Evolutionary conservation across 2,888 invertebrate genomes (phyloP).

Genomic region (Ptilodon capucinus): DNA sequence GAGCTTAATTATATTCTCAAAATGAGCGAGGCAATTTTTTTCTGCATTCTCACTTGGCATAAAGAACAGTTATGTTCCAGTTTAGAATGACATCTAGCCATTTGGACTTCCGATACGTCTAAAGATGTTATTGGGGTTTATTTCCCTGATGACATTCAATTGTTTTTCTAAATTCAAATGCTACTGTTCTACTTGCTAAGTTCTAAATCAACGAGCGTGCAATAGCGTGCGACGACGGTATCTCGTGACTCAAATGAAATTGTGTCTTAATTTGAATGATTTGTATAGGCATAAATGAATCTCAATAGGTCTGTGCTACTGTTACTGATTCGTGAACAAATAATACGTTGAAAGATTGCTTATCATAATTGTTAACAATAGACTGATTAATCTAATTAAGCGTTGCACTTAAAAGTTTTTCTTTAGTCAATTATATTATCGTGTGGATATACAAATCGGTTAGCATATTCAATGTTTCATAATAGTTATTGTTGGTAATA

Average conservation of each 20-base stretch:
- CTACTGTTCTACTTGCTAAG: slow-evolving; percentile 1
- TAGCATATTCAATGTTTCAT: no score
- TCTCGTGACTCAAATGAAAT: slow-evolving; percentile 28
- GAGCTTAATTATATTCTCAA: slow-evolving; percentile 1
- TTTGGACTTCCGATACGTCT: not conserved
- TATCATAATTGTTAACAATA: not conserved
- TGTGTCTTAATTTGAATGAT: slow-evolving; percentile 23
- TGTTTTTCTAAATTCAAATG: not conserved
- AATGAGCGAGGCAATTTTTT: not conserved
- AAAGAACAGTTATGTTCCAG: not conserved
- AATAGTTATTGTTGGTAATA: no score
- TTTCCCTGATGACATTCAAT: no score
- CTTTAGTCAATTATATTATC: no score
- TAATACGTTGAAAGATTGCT: slow-evolving; percentile 23
- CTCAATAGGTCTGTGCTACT: slow-evolving; percentile 16
- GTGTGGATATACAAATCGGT: no score
- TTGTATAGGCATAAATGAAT: slow-evolving; percentile 21
- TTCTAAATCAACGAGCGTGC: slow-evolving; percentile 14
- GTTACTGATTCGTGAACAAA: slow-evolving; percentile 12
- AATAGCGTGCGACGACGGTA: slow-evolving; percentile 14
- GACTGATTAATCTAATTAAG: not conserved
- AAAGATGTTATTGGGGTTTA: not conserved
- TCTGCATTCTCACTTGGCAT: not conserved
- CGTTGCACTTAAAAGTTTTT: no score
- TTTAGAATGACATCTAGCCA: not conserved